Evolutionary conservation across 2,797 vertebrate genomes (phyloP).

Genomic region (Sebastes elongatus): DNA sequence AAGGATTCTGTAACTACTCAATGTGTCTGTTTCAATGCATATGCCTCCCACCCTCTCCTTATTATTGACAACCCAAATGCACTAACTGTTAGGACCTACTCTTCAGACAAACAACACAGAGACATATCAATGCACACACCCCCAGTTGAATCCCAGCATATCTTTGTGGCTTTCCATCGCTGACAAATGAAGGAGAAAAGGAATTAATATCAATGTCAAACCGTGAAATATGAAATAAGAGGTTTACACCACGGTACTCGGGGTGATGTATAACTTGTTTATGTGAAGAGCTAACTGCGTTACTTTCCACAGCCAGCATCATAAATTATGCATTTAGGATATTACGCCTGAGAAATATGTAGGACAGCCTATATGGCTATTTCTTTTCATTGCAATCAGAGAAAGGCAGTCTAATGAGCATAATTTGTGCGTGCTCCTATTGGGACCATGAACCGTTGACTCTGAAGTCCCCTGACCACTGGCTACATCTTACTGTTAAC

Average conservation of each 20-base stretch:
- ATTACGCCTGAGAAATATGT: slow-evolving; percentile 60
- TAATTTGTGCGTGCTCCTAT: slow-evolving; percentile 38
- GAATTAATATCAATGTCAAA: slow-evolving; percentile 32
- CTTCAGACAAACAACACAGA: background rate
- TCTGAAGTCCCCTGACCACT: slow-evolving; percentile 40
- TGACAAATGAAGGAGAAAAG: slow-evolving; percentile 28
- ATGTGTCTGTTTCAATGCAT: too few relatives aligned
- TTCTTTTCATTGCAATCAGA: slow-evolving; percentile 50
- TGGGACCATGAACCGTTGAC: slow-evolving; percentile 56
- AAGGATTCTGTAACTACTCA: too few relatives aligned
- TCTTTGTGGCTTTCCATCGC: background rate
- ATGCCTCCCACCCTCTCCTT: accelerated
- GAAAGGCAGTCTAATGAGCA: slow-evolving; percentile 57
- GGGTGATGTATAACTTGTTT: slow-evolving; percentile 58
- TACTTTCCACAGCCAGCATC: slow-evolving; percentile 31
- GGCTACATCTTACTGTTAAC: slow-evolving; percentile 37
- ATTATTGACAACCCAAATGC: background rate
- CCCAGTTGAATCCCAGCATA: background rate
- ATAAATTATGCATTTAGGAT: slow-evolving; percentile 67
- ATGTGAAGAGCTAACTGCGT: slow-evolving; percentile 27
- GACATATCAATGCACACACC: background rate
- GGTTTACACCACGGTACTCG: slow-evolving; percentile 16
- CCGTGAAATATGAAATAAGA: slow-evolving; percentile 32
- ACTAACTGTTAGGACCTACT: background rate
- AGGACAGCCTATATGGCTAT: slow-evolving; percentile 44